phyloP scores from a whole-genome alignment of 2,797 vertebrate genomes.

The Tinamus major region DNA sequence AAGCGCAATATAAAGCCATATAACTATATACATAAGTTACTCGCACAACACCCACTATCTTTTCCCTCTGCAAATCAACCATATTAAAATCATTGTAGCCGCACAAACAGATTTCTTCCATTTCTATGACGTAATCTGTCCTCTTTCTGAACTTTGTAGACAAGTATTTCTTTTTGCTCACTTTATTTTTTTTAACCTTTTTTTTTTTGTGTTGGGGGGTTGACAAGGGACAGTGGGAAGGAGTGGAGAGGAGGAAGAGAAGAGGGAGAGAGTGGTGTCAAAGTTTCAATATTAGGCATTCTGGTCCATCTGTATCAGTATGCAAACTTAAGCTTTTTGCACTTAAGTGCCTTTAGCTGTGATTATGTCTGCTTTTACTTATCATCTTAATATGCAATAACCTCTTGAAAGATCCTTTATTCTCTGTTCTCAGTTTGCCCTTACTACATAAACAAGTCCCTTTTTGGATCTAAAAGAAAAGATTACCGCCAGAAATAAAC shows the following conservation, averaged over 20 bases:
- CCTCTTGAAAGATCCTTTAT: neutral
- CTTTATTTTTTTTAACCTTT: neutral
- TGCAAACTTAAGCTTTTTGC: neutral
- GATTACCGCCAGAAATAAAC: neutral
- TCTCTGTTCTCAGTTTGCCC: neutral
- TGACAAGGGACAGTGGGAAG: neutral
- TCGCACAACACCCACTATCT: neutral
- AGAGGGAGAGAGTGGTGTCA: neutral
- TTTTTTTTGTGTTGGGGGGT: neutral
- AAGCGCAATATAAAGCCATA: neutral
- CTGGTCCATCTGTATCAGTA: neutral
- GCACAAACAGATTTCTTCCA: neutral
- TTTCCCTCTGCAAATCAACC: neutral
- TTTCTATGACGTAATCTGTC: neutral
- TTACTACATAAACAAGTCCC: neutral
- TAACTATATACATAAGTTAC: neutral
- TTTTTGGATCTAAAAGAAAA: neutral
- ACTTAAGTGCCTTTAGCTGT: neutral
- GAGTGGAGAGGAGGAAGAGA: too few species aligned
- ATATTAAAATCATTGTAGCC: neutral
- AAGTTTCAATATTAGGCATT: neutral
- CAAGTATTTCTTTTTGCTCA: neutral
- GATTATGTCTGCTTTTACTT: neutral
- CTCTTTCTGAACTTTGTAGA: neutral
- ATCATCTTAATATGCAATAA: neutral